Percentiles rank a stretch among this genome's conserved stretches.
Evolutionary conservation across 2,797 vertebrate species (phyloP).

Genomic region (Jordanella pulchra): DNA sequence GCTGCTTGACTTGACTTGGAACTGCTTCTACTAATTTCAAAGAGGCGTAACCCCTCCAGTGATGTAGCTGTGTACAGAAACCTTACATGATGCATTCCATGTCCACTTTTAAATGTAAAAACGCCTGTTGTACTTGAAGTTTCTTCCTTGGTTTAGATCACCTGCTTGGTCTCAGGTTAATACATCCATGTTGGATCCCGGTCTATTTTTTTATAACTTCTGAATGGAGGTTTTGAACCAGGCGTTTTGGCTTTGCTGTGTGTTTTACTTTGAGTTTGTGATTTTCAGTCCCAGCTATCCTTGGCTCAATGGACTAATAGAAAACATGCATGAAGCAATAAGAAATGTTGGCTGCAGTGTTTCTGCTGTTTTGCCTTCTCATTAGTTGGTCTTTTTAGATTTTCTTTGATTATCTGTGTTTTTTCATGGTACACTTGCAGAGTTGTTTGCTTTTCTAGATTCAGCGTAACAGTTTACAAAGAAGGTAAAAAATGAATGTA

Average conservation of each 20-base stretch:
- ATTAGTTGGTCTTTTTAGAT: background rate
- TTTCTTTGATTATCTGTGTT: background rate
- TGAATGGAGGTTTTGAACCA: background rate
- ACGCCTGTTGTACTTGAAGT: background rate
- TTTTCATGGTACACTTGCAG: too few relatives aligned
- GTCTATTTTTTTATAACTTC: too few relatives aligned
- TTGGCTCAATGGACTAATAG: background rate
- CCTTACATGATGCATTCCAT: background rate
- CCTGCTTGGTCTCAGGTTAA: background rate
- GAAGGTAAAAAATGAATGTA: too few relatives aligned
- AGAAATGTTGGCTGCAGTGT: background rate
- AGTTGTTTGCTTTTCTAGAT: background rate
- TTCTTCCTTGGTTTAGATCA: background rate
- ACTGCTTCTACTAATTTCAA: background rate
- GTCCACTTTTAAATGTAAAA: background rate
- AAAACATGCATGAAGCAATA: background rate
- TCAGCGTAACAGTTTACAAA: background rate
- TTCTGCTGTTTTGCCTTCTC: background rate
- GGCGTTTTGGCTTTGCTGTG: background rate
- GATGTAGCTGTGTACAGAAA: background rate
- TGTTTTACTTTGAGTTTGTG: background rate
- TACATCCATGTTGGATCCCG: background rate
- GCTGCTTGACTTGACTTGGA: background rate
- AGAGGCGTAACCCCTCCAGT: background rate
- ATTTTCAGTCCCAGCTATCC: background rate